Base-by-base conservation (phyloP, 2,888 invertebrate genomes). In the Chromoteleia sp. region DNA sequence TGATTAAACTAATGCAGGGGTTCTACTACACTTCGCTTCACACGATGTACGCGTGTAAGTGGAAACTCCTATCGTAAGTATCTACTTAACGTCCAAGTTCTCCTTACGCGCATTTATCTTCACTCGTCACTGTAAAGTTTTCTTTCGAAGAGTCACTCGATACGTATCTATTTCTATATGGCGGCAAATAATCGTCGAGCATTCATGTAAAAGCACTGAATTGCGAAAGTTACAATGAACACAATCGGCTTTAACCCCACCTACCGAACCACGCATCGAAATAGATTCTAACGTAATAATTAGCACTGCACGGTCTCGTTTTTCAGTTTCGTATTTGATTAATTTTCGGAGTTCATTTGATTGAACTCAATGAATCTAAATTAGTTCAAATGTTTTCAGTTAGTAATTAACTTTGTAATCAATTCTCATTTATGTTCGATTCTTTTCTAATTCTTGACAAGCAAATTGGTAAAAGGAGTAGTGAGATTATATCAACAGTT, bases 1-100 rank as follows among this genome's bases (percentile, higher is more conserved):
- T 84, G 84, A 84, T 85, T 84, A 83, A 84, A 83, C 83, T 84
- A 84, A 85, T 77, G 84, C 79, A 61, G 68, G 75, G 54, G 5
- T 79, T 54, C 58, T 45, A 43, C 45, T 52, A 65, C 73, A 65
- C 36, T 77, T 78, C 58, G 65, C 36, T 65, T 73, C 58, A 67
- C 70, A 67, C 48, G 25, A 45, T 48, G 59, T 25, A 52, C 59
- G 41, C 29, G 70, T 74, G 54, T 58, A 56, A 74, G 79, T 68
- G 58, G 68, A 68, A 80, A 63, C 50, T 73, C 41, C 68, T 61
- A 63, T 67, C 59, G 43, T 67, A 79, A 79, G 73, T 79, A 61
- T 61, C 79, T 68, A 63, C 68, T 74, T 74, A 79, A 73, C 52
- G 79, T 68, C 74, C 74, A 74, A 74, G 48, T 79, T 74, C 74